Conservation (phyloP, 2,113 vertebrate species). For the Strix uralensis region DNA sequence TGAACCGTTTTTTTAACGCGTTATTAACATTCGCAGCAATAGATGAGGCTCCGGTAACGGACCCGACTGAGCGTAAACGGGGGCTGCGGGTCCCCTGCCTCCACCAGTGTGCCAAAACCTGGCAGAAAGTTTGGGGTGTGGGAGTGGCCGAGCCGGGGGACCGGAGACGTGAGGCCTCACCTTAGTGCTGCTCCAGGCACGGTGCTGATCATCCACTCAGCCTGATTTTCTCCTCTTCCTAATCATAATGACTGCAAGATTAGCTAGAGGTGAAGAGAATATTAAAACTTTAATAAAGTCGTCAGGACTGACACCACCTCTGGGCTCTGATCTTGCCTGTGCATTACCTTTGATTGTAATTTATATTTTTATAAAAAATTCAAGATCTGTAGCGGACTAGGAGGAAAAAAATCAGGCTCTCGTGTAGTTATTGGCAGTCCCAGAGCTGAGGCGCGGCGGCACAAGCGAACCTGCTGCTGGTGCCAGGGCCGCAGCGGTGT, state of each 20-base stretch:
- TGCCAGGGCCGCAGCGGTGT: neutral
- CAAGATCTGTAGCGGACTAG: neutral
- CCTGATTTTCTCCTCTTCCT: neutral
- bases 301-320: neutral
- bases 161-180: fast-evolving
- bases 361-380: neutral
- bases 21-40: neutral
- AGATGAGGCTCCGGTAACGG: neutral
- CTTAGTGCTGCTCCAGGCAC: neutral
- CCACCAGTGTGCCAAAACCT: neutral
- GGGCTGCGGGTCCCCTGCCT: neutral
- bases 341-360: neutral
- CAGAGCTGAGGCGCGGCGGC: neutral
- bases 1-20: neutral
- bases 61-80: neutral
- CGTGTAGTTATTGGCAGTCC: fast-evolving
- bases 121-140: neutral
- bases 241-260: neutral
- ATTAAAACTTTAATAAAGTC: constrained; percentile 42
- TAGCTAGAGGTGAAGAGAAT: constrained; percentile 35
- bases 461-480: fast-evolving
- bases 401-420: neutral
- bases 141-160: neutral
- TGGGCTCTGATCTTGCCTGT: neutral
- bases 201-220: neutral